Percentiles rank a stretch among this genome's conserved stretches.
phyloP scores from a whole-genome alignment of 1,140 invertebrate genomes.

The Daktulosphaira vitifoliae region DNA sequence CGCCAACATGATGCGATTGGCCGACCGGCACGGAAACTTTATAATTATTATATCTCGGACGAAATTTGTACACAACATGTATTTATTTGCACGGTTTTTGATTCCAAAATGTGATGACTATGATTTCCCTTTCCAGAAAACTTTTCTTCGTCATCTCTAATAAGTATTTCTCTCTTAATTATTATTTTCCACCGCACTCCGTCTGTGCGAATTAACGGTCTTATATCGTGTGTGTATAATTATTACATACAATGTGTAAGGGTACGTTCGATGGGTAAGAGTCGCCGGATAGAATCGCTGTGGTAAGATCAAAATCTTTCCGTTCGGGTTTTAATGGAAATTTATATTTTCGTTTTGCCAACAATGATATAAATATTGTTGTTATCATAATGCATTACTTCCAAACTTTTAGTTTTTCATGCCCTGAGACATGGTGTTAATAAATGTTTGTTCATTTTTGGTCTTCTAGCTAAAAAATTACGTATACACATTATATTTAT shows the following conservation, averaged over 20 bases:
- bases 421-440: too few species aligned
- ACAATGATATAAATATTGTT: constrained; percentile 18
- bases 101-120: constrained; percentile 26
- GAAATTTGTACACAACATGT: neutral
- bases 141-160: constrained; percentile 13
- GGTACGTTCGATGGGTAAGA: too few species aligned
- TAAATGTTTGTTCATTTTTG: too few species aligned
- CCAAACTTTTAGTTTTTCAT: too few species aligned
- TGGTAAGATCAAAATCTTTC: constrained; percentile 15
- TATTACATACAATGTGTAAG: too few species aligned
- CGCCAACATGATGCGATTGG: neutral
- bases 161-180: constrained; percentile 16
- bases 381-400: too few species aligned
- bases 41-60: constrained; percentile 29
- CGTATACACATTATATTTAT: too few species aligned
- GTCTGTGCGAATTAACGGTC: too few species aligned
- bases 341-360: constrained; percentile 1
- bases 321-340: constrained; percentile 25
- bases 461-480: too few species aligned
- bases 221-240: too few species aligned
- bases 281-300: too few species aligned
- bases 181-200: constrained; percentile 9
- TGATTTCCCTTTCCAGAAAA: constrained; percentile 31
- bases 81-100: constrained; percentile 13
- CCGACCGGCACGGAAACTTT: constrained; percentile 26